These are phyloP conservation scores for Zoanthus solanderi DNA, from an alignment of 92 coral and sea anemone genomes.

Conservation along the genomic window DNA sequence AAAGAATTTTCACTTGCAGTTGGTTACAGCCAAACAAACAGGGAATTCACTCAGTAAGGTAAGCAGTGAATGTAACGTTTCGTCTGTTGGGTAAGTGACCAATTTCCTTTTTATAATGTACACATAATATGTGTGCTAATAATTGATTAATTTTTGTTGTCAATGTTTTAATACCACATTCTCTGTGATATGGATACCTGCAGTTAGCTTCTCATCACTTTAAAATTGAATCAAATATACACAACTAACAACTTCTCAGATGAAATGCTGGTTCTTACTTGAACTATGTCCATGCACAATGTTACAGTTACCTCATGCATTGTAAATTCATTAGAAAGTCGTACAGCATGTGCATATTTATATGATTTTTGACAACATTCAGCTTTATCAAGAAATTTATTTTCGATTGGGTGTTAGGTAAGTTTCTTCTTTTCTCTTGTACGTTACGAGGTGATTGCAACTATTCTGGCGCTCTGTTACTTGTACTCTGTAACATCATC, in stretches of 20 bases:
- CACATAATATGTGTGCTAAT: background rate
- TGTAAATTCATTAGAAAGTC: background rate
- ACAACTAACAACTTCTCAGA: background rate
- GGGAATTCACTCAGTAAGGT: constrained; percentile 57
- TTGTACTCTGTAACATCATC: constrained; percentile 62
- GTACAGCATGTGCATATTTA: background rate
- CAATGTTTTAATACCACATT: constrained; percentile 43
- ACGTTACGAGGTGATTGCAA: constrained; percentile 66
- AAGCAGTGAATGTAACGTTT: constrained; percentile 30
- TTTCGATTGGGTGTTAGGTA: constrained; percentile 24
- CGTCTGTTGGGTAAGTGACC: constrained; percentile 58
- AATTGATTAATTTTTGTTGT: constrained; percentile 30
- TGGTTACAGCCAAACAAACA: constrained; percentile 54
- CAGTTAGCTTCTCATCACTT: background rate
- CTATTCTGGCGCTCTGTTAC: constrained; percentile 66
- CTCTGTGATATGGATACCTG: constrained; percentile 44
- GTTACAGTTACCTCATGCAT: background rate
- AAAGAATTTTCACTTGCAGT: constrained; percentile 53
- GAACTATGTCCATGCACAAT: background rate
- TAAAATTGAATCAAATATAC: background rate
- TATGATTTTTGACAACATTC: constrained; percentile 39
- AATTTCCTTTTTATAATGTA: constrained; percentile 8
- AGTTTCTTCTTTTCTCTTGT: constrained; percentile 27
- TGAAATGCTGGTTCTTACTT: background rate
- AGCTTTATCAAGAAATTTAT: constrained; percentile 38